Conservation (phyloP, 2,797 vertebrate species). For the Pipistrellus pipistrellus region DNA sequence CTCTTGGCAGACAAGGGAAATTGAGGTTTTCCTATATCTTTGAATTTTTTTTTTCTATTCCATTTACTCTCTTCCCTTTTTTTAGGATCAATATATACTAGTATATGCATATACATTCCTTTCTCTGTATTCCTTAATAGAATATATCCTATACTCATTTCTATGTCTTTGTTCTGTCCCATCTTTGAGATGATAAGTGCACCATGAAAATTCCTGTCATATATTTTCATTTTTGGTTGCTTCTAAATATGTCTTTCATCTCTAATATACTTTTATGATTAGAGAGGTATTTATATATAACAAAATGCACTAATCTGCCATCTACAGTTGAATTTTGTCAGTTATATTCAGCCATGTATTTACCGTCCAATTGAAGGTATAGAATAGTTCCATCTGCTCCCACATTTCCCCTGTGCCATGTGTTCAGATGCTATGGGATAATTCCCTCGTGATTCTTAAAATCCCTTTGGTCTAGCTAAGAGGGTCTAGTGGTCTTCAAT, state of each 20-base stretch:
- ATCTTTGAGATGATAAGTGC: background rate
- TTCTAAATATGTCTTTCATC: conserved; percentile 6
- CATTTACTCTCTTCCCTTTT: conserved; percentile 17
- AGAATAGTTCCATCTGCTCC: background rate
- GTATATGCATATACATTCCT: background rate
- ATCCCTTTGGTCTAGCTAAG: background rate
- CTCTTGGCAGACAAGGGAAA: background rate
- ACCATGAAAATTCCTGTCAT: conserved; percentile 8
- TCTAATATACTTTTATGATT: background rate
- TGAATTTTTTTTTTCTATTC: conserved; percentile 28
- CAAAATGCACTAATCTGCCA: background rate
- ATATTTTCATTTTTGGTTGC: conserved; percentile 25
- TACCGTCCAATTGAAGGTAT: background rate
- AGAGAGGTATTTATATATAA: background rate
- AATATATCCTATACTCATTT: background rate
- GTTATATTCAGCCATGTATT: background rate
- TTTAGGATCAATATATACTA: background rate
- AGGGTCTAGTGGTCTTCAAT: background rate
- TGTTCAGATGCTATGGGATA: background rate
- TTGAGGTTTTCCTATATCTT: background rate
- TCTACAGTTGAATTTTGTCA: background rate
- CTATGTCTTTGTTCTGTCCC: background rate
- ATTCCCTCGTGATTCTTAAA: background rate
- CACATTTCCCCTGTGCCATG: background rate
- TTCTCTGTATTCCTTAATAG: background rate